Evolutionary conservation across 2,797 vertebrate species (phyloP).

Genomic region (Peromyscus attwateri): DNA sequence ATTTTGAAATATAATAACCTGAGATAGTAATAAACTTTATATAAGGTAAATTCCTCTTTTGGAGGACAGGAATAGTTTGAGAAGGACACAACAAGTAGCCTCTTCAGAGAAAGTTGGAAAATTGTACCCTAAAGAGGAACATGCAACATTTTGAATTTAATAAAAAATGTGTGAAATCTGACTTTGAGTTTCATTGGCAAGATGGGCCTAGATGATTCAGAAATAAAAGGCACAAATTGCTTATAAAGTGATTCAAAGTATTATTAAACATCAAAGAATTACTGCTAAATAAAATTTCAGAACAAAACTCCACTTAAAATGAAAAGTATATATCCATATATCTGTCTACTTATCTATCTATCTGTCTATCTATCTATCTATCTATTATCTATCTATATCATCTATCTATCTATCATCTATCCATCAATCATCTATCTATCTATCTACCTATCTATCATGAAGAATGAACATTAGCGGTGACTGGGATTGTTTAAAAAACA

Average conservation of each 20-base stretch:
- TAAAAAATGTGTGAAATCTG: conserved; percentile 45
- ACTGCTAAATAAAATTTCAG: conserved; percentile 73
- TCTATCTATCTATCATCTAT: background rate
- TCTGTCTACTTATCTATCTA: background rate
- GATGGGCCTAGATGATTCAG: conserved; percentile 64
- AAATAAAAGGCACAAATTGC: conserved; percentile 75
- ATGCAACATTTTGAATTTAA: conserved; percentile 52
- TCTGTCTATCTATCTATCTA: background rate
- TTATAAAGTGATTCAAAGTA: conserved; percentile 74
- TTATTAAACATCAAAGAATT: conserved; percentile 67
- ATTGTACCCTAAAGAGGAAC: background rate
- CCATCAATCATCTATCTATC: background rate
- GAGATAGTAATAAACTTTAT: conserved; percentile 13
- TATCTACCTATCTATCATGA: background rate
- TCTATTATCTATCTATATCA: background rate
- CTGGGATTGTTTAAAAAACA: background rate
- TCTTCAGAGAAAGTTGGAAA: background rate
- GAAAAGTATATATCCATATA: background rate
- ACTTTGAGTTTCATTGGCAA: conserved; percentile 65
- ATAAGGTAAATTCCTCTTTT: background rate
- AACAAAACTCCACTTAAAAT: conserved; percentile 58
- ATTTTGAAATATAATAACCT: conserved; percentile 21
- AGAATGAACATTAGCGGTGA: background rate
- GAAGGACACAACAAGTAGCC: background rate
- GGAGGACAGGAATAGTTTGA: background rate